Percentiles rank a stretch among this genome's conserved stretches.
Evolutionary conservation across 1,140 invertebrate species (phyloP).

Genomic region (Trialeurodes vaporariorum): DNA sequence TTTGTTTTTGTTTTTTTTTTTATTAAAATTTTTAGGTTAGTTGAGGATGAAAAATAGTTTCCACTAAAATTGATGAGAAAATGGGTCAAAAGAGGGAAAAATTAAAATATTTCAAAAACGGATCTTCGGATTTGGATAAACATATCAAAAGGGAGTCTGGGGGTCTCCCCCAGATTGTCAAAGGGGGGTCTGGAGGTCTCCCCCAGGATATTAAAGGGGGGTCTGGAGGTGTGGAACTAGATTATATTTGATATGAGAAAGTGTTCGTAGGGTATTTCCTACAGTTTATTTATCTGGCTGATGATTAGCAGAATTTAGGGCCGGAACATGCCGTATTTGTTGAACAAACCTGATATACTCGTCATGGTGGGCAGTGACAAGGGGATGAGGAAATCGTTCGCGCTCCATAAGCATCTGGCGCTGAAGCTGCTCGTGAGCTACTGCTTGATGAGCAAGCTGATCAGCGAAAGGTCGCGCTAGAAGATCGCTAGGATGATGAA

Average conservation of each 20-base stretch:
- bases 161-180: no score
- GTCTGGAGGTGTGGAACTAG: not conserved
- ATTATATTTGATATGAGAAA: not conserved
- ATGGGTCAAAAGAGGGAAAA: no score
- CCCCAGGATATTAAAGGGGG: no score
- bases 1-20: no score
- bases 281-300: not conserved
- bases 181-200: no score
- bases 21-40: no score
- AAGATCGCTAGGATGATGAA: conserved; percentile 58
- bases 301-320: not conserved
- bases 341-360: conserved; percentile 63
- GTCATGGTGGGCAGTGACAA: conserved; percentile 58
- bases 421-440: conserved; percentile 73
- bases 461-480: conserved; percentile 69
- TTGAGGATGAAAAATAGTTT: no score
- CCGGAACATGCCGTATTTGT: not conserved
- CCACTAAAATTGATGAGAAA: not conserved
- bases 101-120: no score
- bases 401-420: conserved; percentile 72
- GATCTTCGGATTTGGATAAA: no score
- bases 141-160: no score
- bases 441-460: conserved; percentile 65
- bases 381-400: conserved; percentile 55
- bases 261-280: no score